phyloP scores from a whole-genome alignment of 2,113 vertebrate genomes.

The Motacilla tschutschensis region DNA sequence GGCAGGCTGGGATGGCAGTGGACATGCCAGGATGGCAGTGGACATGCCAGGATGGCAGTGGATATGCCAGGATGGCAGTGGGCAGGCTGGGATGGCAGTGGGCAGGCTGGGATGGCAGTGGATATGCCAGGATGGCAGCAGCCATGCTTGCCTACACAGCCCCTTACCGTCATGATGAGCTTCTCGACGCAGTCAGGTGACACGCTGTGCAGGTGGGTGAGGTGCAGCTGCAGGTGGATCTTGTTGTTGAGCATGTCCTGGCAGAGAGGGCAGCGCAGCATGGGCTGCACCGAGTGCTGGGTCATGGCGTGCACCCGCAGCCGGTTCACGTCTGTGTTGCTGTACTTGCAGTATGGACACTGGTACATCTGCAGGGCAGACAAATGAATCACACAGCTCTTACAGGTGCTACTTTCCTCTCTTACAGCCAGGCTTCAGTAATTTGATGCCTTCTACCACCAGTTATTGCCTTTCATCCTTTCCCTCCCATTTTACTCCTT shows the following conservation, averaged over 20 bases:
- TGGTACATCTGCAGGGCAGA: conserved; percentile 86
- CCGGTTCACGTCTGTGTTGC: conserved; percentile 91
- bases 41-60: too few relatives aligned
- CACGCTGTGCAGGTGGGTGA: conserved; percentile 98
- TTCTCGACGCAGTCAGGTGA: conserved; percentile 97
- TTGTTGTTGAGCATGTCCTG: conserved; percentile 99
- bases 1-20: too few relatives aligned
- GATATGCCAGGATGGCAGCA: background rate
- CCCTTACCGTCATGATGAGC: conserved; percentile 91
- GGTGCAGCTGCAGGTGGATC: conserved; percentile 97
- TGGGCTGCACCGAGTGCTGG: conserved; percentile 96
- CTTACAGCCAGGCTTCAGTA: background rate
- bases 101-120: too few relatives aligned
- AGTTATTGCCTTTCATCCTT: background rate
- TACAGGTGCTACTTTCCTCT: background rate
- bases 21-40: too few relatives aligned
- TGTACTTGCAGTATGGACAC: conserved; percentile 98
- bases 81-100: too few relatives aligned
- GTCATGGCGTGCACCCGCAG: conserved; percentile 97
- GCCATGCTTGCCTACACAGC: background rate
- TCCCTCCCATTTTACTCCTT: background rate
- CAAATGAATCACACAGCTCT: background rate
- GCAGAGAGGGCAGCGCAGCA: conserved; percentile 95
- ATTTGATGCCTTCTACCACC: background rate
- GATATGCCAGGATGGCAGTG: too few relatives aligned